Conservation (phyloP, 1,140 invertebrate species). For the Drosophila eugracilis region DNA sequence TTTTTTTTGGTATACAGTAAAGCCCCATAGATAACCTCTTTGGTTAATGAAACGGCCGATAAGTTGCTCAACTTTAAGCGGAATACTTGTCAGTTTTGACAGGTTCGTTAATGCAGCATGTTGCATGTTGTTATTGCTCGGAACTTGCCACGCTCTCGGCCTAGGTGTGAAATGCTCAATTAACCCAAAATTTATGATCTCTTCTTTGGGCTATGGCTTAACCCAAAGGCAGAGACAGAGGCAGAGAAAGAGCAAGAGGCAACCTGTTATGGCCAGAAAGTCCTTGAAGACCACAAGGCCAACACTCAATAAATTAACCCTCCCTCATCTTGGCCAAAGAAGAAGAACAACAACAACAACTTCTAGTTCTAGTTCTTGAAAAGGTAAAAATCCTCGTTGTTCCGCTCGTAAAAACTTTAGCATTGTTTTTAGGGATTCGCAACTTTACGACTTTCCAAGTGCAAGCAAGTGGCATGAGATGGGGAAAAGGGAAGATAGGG, state of each 20-base stretch:
- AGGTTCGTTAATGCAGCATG: slow-evolving; percentile 71
- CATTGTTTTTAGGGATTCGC: slow-evolving; percentile 67
- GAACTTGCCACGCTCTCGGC: slow-evolving; percentile 5
- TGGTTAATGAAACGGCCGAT: slow-evolving; percentile 62
- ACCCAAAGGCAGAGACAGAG: too few species aligned
- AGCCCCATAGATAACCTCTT: slow-evolving; percentile 53
- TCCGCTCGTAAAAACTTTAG: slow-evolving; percentile 78
- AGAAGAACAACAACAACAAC: too few species aligned
- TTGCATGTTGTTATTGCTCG: slow-evolving; percentile 18
- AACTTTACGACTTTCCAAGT: slow-evolving; percentile 80
- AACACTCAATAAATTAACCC: slow-evolving; percentile 33
- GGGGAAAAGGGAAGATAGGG: background rate
- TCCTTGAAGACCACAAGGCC: slow-evolving; percentile 68
- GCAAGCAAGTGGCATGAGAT: slow-evolving; percentile 7
- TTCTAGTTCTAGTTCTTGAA: slow-evolving; percentile 25
- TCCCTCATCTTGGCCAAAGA: too few species aligned
- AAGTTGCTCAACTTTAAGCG: slow-evolving; percentile 73
- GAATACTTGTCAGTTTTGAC: slow-evolving; percentile 76
- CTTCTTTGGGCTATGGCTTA: slow-evolving; percentile 17
- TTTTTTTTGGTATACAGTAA: background rate
- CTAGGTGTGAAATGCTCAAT: slow-evolving; percentile 75
- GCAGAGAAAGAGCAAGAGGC: too few species aligned
- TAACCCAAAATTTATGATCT: slow-evolving; percentile 72
- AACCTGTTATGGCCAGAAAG: slow-evolving; percentile 70
- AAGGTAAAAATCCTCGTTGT: slow-evolving; percentile 31